A percentile compares a stretch with the other conserved stretches of the same genome.
Conservation (phyloP, 2,888 invertebrate genomes). For the Drosophila imparisetae region DNA sequence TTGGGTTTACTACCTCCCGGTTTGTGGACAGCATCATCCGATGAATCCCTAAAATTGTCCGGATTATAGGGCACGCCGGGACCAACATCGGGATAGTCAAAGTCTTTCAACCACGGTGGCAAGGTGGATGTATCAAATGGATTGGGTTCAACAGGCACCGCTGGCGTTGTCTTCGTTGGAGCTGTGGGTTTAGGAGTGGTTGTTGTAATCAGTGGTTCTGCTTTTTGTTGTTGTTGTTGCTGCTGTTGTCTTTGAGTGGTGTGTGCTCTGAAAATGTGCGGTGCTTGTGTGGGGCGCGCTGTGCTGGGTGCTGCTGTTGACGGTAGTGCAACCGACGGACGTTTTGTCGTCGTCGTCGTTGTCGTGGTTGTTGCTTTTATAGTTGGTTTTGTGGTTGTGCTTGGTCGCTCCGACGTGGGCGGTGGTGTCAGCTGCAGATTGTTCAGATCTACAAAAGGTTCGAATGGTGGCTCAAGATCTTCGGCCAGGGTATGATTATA, state of each 20-base stretch:
- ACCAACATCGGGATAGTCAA: constrained; percentile 83
- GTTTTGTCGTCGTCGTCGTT: constrained; percentile 53
- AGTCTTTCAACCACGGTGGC: constrained; percentile 81
- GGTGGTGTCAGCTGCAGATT: constrained; percentile 74
- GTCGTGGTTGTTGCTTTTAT: constrained; percentile 48
- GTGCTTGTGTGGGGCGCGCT: constrained; percentile 45
- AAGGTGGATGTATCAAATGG: constrained; percentile 80
- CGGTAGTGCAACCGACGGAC: constrained; percentile 26
- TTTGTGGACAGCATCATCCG: constrained; percentile 14
- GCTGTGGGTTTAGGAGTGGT: constrained; percentile 52
- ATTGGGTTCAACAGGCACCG: constrained; percentile 51
- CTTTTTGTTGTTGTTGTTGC: constrained; percentile 43
- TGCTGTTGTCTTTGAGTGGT: constrained; percentile 47
- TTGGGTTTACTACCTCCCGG: constrained; percentile 59
- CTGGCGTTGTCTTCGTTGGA: constrained; percentile 50
- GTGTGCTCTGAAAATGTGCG: constrained; percentile 42
- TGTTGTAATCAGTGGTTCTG: constrained; percentile 38
- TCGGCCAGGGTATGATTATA: constrained; percentile 79
- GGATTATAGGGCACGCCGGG: constrained; percentile 82
- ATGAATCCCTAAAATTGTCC: constrained; percentile 48
- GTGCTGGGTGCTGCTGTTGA: constrained; percentile 30
- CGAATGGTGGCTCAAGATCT: constrained; percentile 81
- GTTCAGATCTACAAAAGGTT: constrained; percentile 80
- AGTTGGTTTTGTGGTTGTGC: constrained; percentile 26
- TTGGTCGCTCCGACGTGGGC: constrained; percentile 18